Conservation (phyloP, 2,888 invertebrate species). For the Proisotoma minuta region DNA sequence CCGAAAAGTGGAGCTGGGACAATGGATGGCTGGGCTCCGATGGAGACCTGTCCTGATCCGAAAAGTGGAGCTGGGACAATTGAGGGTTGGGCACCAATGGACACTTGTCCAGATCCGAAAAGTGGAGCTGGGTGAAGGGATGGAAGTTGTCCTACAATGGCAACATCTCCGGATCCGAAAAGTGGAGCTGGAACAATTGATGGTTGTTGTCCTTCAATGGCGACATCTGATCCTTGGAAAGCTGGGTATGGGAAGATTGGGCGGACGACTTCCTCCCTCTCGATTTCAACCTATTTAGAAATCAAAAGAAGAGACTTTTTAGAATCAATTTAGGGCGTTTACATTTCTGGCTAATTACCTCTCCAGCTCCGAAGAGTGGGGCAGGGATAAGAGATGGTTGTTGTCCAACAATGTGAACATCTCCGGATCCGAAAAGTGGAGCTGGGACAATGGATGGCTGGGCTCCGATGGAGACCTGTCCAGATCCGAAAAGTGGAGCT, state of each 20-base stretch:
- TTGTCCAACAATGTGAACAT: not conserved
- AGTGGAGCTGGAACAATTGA: not conserved
- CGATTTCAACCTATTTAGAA: no score
- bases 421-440: not conserved
- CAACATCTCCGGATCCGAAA: not conserved
- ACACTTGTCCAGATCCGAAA: not conserved
- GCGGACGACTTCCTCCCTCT: not conserved
- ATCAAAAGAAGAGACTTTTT: no score
- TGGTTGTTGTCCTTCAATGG: not conserved
- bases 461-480: not conserved
- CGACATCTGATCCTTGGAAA: not conserved
- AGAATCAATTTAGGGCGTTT: no score
- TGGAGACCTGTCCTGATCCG: not conserved
- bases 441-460: not conserved
- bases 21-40: not conserved
- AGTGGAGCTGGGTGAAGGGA: not conserved
- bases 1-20: not conserved
- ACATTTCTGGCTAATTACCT: no score
- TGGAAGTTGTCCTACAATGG: not conserved
- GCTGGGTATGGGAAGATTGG: not conserved
- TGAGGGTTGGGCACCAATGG: not conserved
- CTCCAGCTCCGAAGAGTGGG: no score
- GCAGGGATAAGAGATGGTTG: not conserved
- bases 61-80: not conserved
- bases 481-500: no score